Evolutionary conservation across 2,797 vertebrate species (phyloP).

Genomic region (Acridotheres tristis): DNA sequence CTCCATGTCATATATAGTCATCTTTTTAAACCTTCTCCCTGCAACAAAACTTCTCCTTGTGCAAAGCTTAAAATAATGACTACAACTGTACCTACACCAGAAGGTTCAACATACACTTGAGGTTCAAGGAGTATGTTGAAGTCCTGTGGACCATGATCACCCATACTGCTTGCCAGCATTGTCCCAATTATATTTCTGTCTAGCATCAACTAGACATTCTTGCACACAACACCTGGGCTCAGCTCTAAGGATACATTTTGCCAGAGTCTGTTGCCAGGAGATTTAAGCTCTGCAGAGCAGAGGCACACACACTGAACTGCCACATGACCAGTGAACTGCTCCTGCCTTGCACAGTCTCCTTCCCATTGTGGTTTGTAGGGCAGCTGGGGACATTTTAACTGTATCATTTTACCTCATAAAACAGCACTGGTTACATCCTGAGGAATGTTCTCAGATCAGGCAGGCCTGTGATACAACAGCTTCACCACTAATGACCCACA

Average conservation of each 20-base stretch:
- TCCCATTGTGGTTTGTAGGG: background rate
- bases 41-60: background rate
- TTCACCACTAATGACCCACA: background rate
- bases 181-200: background rate
- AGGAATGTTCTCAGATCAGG: background rate
- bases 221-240: background rate
- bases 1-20: background rate
- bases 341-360: background rate
- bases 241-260: background rate
- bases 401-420: background rate
- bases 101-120: background rate
- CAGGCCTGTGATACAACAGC: background rate
- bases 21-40: background rate
- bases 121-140: background rate
- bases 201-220: background rate
- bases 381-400: background rate
- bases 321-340: background rate
- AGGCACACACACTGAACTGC: background rate
- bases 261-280: background rate
- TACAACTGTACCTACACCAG: background rate
- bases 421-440: background rate
- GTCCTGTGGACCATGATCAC: rapidly evolving
- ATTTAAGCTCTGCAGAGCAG: background rate
- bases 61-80: background rate
- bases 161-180: background rate